Evolutionary conservation across 2,888 invertebrate species (phyloP).

Genomic region (Chrysomela aeneicollis): DNA sequence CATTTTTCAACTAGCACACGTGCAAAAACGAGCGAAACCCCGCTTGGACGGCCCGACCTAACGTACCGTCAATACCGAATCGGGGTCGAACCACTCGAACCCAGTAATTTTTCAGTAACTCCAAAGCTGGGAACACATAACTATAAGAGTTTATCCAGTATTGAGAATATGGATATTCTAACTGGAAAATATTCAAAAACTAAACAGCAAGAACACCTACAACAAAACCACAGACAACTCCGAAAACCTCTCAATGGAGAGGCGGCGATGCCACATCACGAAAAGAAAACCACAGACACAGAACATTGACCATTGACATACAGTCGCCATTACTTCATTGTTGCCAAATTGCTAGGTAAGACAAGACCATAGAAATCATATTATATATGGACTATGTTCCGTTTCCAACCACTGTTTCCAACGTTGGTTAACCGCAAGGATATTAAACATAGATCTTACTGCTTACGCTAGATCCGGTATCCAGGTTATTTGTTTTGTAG

Average conservation of each 20-base stretch:
- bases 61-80: slow-evolving; percentile 39
- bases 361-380: too few species aligned
- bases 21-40: slow-evolving; percentile 47
- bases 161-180: not conserved
- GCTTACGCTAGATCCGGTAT: too few species aligned
- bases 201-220: slow-evolving; percentile 1
- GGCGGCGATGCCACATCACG: not conserved
- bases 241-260: not conserved
- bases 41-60: slow-evolving; percentile 36
- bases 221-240: not conserved
- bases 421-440: too few species aligned
- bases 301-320: too few species aligned
- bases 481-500: too few species aligned
- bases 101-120: not conserved
- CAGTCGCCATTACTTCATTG: too few species aligned
- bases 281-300: too few species aligned
- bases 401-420: slow-evolving; percentile 10
- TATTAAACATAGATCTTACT: too few species aligned
- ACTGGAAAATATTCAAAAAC: not conserved
- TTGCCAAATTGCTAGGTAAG: too few species aligned
- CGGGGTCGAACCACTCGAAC: not conserved
- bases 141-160: not conserved
- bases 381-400: slow-evolving; percentile 7
- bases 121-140: not conserved
- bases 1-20: slow-evolving; percentile 59